Percentiles rank a stretch among this genome's conserved stretches.
Evolutionary conservation across 23 tunicate species (phyloP).

Genomic region (Halocynthia roretzi): DNA sequence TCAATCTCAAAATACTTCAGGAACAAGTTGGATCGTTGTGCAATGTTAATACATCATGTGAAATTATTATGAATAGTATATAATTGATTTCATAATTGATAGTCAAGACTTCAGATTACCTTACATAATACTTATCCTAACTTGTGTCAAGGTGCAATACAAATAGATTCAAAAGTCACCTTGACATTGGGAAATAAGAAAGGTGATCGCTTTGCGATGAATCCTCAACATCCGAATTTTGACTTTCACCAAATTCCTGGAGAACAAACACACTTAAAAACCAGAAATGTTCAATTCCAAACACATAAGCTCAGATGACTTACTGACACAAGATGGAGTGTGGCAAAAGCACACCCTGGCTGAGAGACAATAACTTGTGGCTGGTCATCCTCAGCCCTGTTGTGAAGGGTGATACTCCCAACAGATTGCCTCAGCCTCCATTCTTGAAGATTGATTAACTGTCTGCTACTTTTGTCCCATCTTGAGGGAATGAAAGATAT

Average conservation of each 20-base stretch:
- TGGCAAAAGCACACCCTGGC: slow-evolving; percentile 82
- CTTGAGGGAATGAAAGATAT: slow-evolving; percentile 14
- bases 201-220: background rate
- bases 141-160: background rate
- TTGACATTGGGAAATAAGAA: slow-evolving; percentile 19
- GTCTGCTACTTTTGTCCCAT: slow-evolving; percentile 51
- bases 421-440: slow-evolving; percentile 60
- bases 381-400: slow-evolving; percentile 13
- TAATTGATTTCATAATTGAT: background rate
- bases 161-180: slow-evolving; percentile 1
- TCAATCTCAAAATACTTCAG: no score
- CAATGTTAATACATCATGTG: background rate
- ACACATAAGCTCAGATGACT: no score
- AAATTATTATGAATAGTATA: background rate
- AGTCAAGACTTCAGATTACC: no score
- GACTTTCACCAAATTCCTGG: background rate
- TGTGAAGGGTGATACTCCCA: slow-evolving; percentile 58
- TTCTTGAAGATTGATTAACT: slow-evolving; percentile 35
- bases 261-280: background rate
- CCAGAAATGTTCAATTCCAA: background rate
- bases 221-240: no score
- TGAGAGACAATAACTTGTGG: slow-evolving; percentile 68
- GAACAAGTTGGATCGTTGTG: background rate
- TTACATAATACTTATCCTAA: no score
- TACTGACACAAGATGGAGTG: slow-evolving; percentile 40